Conservation (phyloP, 2,888 invertebrate genomes). For the Rhagonycha lutea region DNA sequence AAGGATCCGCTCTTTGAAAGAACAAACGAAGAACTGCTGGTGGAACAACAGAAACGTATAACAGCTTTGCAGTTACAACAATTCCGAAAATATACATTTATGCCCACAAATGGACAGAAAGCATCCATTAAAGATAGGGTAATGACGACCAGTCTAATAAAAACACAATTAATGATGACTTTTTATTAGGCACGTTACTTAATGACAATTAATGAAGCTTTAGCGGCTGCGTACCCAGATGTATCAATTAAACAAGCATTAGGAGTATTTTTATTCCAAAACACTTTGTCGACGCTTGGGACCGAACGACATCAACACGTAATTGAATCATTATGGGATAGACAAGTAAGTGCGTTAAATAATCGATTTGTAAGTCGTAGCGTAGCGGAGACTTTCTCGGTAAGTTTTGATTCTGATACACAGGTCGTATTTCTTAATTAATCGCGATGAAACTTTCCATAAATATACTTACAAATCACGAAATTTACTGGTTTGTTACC, state of each 20-base stretch:
- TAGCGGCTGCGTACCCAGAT: conserved; percentile 70
- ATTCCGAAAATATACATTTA: conserved; percentile 68
- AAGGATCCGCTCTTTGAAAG: conserved; percentile 79
- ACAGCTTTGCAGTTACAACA: conserved; percentile 71
- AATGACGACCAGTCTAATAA: neutral
- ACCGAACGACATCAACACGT: conserved; percentile 74
- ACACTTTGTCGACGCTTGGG: conserved; percentile 74
- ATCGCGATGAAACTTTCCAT: too few relatives aligned
- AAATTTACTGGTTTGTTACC: too few relatives aligned
- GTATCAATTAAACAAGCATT: conserved; percentile 79
- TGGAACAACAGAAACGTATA: conserved; percentile 75
- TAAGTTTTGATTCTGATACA: too few relatives aligned
- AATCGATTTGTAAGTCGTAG: neutral
- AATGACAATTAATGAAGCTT: conserved; percentile 78
- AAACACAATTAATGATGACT: neutral
- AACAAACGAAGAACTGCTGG: conserved; percentile 61
- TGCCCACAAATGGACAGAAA: conserved; percentile 50
- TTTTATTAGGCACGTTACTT: conserved; percentile 68
- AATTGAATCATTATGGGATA: conserved; percentile 70
- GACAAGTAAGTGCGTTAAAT: conserved; percentile 60
- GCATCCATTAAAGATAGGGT: conserved; percentile 16
- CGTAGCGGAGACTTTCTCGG: conserved; percentile 3
- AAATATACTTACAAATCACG: too few relatives aligned
- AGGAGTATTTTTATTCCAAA: conserved; percentile 75
- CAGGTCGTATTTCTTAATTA: too few relatives aligned